These are phyloP conservation scores for Gallinago nigripennis DNA, from an alignment of 2,797 vertebrate genomes.

Conservation along the genomic window DNA sequence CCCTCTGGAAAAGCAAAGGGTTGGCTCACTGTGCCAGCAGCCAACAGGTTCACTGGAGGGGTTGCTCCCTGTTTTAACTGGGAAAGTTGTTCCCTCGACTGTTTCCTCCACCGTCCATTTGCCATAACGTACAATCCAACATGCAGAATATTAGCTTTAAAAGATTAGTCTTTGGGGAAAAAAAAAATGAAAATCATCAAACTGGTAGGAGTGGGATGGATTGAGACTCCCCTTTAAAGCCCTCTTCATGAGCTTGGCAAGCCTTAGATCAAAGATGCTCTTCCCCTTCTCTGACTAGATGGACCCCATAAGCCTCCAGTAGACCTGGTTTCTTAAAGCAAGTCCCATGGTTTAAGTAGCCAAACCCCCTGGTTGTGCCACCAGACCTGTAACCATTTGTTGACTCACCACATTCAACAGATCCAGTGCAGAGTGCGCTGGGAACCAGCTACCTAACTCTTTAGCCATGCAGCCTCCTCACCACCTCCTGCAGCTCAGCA, in stretches of 20 bases:
- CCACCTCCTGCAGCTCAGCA: neutral
- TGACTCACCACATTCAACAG: neutral
- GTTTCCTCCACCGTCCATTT: rapidly evolving
- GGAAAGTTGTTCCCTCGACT: neutral
- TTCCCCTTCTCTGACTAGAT: neutral
- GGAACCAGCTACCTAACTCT: neutral
- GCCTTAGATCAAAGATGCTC: neutral
- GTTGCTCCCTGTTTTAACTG: neutral
- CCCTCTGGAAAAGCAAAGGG: neutral
- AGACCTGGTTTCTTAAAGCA: neutral
- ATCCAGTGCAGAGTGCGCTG: neutral
- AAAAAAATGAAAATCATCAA: too few relatives aligned
- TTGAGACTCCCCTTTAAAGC: neutral
- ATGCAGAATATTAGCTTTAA: neutral
- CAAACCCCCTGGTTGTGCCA: neutral
- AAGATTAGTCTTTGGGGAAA: rapidly evolving
- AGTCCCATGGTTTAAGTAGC: neutral
- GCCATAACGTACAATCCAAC: too few relatives aligned
- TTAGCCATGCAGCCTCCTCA: neutral
- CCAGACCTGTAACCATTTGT: neutral
- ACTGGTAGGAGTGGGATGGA: neutral
- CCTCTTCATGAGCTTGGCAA: neutral
- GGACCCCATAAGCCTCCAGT: neutral
- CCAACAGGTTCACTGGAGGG: neutral
- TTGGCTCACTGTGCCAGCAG: neutral